A percentile compares a stretch with the other conserved stretches of the same genome.
Conservation (phyloP, 2,888 invertebrate genomes). For the Tribolium freemani region DNA sequence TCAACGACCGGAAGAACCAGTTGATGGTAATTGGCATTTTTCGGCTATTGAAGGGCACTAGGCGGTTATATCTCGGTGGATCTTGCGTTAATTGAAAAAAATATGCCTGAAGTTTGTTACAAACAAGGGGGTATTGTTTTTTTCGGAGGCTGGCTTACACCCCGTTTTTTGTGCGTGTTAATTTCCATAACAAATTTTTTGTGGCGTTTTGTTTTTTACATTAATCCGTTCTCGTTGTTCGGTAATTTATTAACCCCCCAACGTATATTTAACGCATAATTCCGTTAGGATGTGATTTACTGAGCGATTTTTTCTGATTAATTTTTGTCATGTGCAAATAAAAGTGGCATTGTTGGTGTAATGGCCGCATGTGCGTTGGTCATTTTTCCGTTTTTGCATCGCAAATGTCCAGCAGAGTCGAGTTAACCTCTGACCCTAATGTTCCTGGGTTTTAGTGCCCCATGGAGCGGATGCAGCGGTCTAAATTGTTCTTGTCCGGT, state of each 20-base stretch:
- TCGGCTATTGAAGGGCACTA: conserved; percentile 44
- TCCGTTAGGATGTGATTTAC: not conserved
- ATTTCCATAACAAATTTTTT: conserved; percentile 15
- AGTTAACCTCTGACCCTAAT: conserved; percentile 62
- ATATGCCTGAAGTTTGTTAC: conserved; percentile 46
- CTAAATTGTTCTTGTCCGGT: conserved; percentile 15
- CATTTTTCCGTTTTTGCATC: conserved; percentile 63
- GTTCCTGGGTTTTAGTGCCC: conserved; percentile 53
- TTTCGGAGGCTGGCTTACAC: not conserved
- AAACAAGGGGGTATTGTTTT: conserved; percentile 45
- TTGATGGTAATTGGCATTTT: conserved; percentile 39
- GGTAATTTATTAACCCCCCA: conserved; percentile 41
- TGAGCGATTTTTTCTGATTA: not conserved
- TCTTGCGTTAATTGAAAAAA: conserved; percentile 54
- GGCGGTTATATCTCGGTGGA: conserved; percentile 56
- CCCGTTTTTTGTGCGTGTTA: conserved; percentile 8
- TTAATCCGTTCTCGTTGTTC: conserved; percentile 27
- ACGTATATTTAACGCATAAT: conserved; percentile 34
- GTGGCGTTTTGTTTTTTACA: conserved; percentile 1
- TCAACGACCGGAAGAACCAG: conserved; percentile 10
- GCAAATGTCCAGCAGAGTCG: conserved; percentile 61
- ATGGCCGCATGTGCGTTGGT: conserved; percentile 58
- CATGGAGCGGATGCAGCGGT: conserved; percentile 40
- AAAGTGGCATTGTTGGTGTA: conserved; percentile 45
- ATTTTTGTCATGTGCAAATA: conserved; percentile 56